Conservation (phyloP, 2,797 vertebrate species). For the Cirrhinus mrigala region DNA sequence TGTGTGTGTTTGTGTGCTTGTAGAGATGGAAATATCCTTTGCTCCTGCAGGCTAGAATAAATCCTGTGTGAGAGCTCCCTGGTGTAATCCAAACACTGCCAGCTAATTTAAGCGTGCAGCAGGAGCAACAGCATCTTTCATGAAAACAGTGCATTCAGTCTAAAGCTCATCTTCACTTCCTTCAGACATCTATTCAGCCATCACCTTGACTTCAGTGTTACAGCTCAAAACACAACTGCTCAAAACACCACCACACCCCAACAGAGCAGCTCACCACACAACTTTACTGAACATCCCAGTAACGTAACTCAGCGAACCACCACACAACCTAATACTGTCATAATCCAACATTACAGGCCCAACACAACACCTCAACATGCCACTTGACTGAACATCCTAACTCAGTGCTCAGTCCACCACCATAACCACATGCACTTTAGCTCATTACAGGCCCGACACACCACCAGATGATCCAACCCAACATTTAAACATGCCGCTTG, state of each 20-base stretch:
- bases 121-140: slow-evolving; percentile 79
- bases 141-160: slow-evolving; percentile 75
- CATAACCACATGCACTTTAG: neutral
- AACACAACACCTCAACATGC: neutral
- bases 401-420: neutral
- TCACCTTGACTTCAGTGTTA: slow-evolving; percentile 22
- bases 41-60: slow-evolving; percentile 77
- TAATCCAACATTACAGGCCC: neutral
- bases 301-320: slow-evolving; percentile 11
- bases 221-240: slow-evolving; percentile 8
- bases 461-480: neutral
- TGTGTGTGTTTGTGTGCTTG: slow-evolving; percentile 55
- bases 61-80: slow-evolving; percentile 80
- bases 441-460: neutral
- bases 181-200: slow-evolving; percentile 14
- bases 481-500: neutral
- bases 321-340: neutral
- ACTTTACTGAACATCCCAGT: neutral
- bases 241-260: neutral
- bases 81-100: slow-evolving; percentile 85
- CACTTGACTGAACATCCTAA: neutral
- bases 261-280: neutral
- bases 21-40: slow-evolving; percentile 74
- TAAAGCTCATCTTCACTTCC: slow-evolving; percentile 54
- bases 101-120: slow-evolving; percentile 83